Conservation (phyloP, 1,140 invertebrate species). For the Bombus pascuorum region DNA sequence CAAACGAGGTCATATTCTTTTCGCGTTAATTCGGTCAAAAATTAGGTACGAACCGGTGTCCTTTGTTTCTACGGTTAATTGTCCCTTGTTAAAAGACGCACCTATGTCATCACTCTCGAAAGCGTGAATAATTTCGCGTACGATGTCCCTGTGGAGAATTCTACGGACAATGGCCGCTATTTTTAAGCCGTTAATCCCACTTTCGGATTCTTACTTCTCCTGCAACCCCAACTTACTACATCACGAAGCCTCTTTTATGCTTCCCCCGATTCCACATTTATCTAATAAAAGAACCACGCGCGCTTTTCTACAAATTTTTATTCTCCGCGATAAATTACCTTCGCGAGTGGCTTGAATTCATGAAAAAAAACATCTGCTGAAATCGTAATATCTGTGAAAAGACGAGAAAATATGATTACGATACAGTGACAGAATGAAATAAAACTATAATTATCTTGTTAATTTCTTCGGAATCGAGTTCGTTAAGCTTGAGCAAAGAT, state of each 20-base stretch:
- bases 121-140: constrained; percentile 28
- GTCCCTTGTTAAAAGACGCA: background rate
- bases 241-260: background rate
- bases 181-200: constrained; percentile 29
- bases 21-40: background rate
- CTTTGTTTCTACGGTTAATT: background rate
- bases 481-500: too few relatives aligned
- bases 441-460: too few relatives aligned
- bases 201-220: background rate
- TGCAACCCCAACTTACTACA: background rate
- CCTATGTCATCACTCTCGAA: background rate
- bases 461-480: too few relatives aligned
- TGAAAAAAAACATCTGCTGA: background rate
- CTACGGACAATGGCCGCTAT: constrained; percentile 12
- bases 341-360: background rate
- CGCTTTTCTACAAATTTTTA: background rate
- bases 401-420: too few relatives aligned
- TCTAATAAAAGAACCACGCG: background rate
- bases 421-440: too few relatives aligned
- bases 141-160: background rate
- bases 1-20: background rate
- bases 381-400: too few relatives aligned
- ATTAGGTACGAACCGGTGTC: background rate
- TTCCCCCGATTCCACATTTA: background rate
- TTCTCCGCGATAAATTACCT: background rate